phyloP scores from a whole-genome alignment of 2,113 vertebrate species.

The Glaucidium brasilianum region DNA sequence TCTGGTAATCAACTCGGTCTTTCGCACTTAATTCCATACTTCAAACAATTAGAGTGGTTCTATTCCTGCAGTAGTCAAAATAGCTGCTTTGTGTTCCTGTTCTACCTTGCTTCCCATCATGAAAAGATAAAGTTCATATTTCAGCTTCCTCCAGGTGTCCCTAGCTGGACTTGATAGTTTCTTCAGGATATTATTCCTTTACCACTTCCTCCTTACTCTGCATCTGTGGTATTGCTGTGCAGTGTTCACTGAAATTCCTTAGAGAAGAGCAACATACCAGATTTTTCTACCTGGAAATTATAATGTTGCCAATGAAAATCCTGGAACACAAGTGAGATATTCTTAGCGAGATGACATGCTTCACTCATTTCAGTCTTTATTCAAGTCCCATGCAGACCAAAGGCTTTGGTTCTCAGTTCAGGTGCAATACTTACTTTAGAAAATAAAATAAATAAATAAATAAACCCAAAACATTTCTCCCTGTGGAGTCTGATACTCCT shows the following conservation, averaged over 20 bases:
- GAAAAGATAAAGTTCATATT: not conserved
- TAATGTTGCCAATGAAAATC: not conserved
- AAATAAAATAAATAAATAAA: not conserved
- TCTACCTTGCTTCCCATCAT: not conserved
- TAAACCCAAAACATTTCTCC: not conserved
- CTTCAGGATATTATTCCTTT: not conserved
- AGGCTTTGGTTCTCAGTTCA: not conserved
- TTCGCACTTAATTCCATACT: not conserved
- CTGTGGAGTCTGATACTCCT: not conserved
- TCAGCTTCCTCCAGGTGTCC: not conserved
- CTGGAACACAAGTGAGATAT: not conserved
- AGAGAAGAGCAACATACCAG: not conserved
- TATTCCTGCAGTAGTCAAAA: not conserved
- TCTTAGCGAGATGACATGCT: not conserved
- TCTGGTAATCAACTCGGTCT: not conserved
- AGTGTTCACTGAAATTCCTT: too few relatives aligned
- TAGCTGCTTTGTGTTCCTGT: not conserved
- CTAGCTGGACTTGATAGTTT: not conserved
- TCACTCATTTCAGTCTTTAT: not conserved
- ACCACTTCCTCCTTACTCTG: too few relatives aligned
- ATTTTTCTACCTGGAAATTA: not conserved
- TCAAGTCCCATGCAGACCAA: not conserved
- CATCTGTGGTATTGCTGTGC: not conserved
- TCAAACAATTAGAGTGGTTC: not conserved
- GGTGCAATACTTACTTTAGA: not conserved